These are phyloP conservation scores for Ashinkailepas kermadecensis DNA, from an alignment of 2,888 invertebrate species.

Conservation along the genomic window DNA sequence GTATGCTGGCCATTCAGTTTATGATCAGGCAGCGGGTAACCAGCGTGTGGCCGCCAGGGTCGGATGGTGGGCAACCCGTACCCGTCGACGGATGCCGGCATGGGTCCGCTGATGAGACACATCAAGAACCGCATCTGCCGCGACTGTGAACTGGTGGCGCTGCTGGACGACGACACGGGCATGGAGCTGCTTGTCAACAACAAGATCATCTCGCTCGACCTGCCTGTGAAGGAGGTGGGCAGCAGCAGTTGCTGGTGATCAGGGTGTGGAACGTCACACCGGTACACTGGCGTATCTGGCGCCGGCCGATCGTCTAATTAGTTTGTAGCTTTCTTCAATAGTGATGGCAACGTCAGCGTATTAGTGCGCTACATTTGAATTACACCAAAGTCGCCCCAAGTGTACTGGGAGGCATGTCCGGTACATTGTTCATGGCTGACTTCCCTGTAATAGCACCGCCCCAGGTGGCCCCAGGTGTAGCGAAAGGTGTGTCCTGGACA, in stretches of 20 bases:
- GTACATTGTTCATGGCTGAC: too few species aligned
- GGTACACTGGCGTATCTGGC: too few species aligned
- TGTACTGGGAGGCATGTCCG: not conserved
- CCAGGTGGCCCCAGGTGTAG: constrained; percentile 92
- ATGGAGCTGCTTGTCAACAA: constrained; percentile 97
- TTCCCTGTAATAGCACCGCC: constrained; percentile 74
- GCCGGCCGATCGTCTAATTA: too few species aligned
- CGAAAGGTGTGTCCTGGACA: constrained; percentile 81
- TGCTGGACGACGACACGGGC: constrained; percentile 95
- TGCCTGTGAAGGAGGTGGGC: constrained; percentile 76
- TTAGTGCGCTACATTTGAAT: too few species aligned
- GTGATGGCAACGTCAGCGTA: too few species aligned
- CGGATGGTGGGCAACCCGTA: constrained; percentile 98
- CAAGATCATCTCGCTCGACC: constrained; percentile 93
- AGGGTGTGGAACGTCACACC: too few species aligned
- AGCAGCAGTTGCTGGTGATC: not conserved
- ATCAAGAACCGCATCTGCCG: constrained; percentile 98
- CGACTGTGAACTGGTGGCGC: constrained; percentile 95
- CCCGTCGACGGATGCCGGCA: constrained; percentile 82
- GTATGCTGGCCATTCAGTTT: too few species aligned
- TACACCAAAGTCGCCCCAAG: too few species aligned
- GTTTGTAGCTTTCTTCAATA: too few species aligned
- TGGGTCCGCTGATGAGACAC: constrained; percentile 96
- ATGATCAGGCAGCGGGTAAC: too few species aligned
- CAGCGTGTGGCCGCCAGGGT: constrained; percentile 49